Evolutionary conservation across 2,113 vertebrate genomes (phyloP), one percentile per base, ranked within the genome.

Genomic region (Apaloderma vittatum): DNA sequence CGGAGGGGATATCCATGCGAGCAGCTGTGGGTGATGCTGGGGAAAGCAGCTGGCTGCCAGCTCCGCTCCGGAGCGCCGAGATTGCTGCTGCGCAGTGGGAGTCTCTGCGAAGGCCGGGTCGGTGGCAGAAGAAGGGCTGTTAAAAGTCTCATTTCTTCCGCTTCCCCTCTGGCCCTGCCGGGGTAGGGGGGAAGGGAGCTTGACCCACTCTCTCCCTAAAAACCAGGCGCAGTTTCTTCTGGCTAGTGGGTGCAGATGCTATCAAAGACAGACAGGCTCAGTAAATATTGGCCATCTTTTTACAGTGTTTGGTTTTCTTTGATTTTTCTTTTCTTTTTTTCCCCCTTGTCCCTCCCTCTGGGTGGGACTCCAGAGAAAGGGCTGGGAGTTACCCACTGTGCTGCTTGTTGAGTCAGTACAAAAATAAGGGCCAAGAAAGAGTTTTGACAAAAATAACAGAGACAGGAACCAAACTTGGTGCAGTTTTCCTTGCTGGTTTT

Each of bases 171-270:
- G 1, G 19, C 74, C 37, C 59, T 15, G 5, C 52, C 19, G 32
- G 23, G 40, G 45, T 46, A 18, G 3, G 21, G 43, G 29, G 24
- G n/a, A 49, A 61, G 72, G 59, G 46, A 68, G 4, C 13, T 76
- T 8, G 2, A 12, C 51, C 24, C 2, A 0, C n/a, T 94, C 6
- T 0, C 14, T 68, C 8, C 16, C 27, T 49, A 1, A 54, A 76
- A 76, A 17, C 3, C 15, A 24, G 24, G 36, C 3, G 1, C 22
- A 9, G 27, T 23, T 27, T 20, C 26, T 45, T 73, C 32, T 63
- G 57, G 32, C 48, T 43, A 11, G 8, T 12, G 66, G 8, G 12
- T 45, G 17, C 48, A 63, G 70, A 20, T 0, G 0, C 65, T 75
- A 12, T 70, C 30, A 15, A 52, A 37, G 15, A 49, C 62, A 58